Conservation (phyloP, 64 coral and sea anemone genomes). For the Stylophora pistillata region DNA sequence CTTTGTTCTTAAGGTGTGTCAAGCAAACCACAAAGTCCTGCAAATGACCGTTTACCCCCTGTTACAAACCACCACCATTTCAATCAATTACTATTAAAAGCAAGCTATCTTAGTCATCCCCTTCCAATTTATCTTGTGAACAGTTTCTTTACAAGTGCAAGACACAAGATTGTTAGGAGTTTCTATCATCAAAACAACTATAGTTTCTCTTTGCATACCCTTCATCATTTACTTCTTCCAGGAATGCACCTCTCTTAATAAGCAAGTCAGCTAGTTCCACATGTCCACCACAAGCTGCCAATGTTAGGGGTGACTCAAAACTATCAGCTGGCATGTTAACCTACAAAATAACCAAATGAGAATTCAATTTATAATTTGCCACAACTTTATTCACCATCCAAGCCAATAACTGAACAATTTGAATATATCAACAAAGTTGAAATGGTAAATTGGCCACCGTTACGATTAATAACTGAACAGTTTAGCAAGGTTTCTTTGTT, state of each 20-base stretch:
- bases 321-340: constrained; percentile 99
- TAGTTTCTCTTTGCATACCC: constrained; percentile 58
- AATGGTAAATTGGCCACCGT: background rate
- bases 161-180: no score
- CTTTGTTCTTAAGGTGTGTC: no score
- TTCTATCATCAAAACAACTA: background rate
- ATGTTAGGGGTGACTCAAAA: constrained; percentile 96
- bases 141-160: no score
- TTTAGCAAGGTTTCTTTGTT: background rate
- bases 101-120: no score
- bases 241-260: constrained; percentile 92
- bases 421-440: no score
- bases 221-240: constrained; percentile 99
- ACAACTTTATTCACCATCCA: background rate
- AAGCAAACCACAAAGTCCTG: no score
- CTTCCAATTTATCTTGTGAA: no score
- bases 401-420: background rate
- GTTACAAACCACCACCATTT: no score
- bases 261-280: constrained; percentile 92
- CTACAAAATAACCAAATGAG: constrained; percentile 8
- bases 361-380: background rate
- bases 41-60: no score
- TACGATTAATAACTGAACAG: no score
- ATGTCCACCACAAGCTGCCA: constrained; percentile 99
- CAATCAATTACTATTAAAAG: no score